Base-by-base conservation (phyloP, 2,113 vertebrate genomes). In the Aix galericulata region DNA sequence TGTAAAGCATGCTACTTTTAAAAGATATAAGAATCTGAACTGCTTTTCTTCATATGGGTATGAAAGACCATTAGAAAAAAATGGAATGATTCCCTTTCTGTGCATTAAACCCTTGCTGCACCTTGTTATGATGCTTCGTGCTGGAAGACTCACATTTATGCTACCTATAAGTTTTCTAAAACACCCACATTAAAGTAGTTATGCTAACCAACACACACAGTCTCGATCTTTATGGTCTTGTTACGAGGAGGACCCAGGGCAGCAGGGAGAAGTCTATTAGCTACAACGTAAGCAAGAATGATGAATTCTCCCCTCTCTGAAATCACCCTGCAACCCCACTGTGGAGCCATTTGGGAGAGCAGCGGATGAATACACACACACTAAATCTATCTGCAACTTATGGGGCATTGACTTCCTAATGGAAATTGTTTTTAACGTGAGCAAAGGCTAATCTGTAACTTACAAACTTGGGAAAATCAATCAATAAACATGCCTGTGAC, bases 31-130 rank as follows among this genome's bases (percentile, higher is more conserved):
- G 89, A 93, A 92, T 50, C 89, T 18, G 20, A 96, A 59, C 91
- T 96, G 86, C 86, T 90, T 97, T 96, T 94, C 76, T 94, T 97
- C 88, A 88, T 94, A 89, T 67, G 73, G 64, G 27, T 91, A 64
- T 84, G 91, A 97, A 94, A 88, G 27, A 64, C 81, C 82, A 93
- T 97, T 97, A 97, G 89, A 95, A 97, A 97, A 97, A 94, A 96
- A 9, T 88, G 72, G 74, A 97, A 88, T 95, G 10, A 86, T 93
- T 88, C 76, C 82, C 87, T 91, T 90, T 96, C 95, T 89, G 83
- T 76, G 52, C 89, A 59, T 92, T 93, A 96, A 93, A 64, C 93
- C 74, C 22, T 91, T 68, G 23, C 76, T 96, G 79, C 80, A 83
- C 64, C 77, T 97, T 97, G 86, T 93, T 93, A 83, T 86, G 86